Percentiles rank a stretch among this genome's conserved stretches.
These are phyloP conservation scores for Venturia canescens DNA, from an alignment of 1,140 invertebrate genomes.

Conservation along the genomic window DNA sequence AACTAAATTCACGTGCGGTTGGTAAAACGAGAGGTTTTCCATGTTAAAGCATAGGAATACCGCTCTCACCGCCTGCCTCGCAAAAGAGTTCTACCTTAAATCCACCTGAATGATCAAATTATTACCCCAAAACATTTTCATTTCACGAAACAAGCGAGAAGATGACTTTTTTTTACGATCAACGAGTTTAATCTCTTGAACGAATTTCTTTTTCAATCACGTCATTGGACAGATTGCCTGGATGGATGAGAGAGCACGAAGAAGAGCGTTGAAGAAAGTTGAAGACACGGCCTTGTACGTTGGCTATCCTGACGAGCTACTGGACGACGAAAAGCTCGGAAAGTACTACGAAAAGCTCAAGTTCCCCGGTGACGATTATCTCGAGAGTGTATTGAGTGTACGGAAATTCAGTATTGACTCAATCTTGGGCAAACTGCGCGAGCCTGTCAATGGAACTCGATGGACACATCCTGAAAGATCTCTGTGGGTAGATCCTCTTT, in stretches of 20 bases:
- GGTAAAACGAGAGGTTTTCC: no score
- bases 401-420: constrained; percentile 87
- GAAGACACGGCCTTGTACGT: constrained; percentile 87
- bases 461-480: constrained; percentile 88
- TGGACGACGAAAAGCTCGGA: constrained; percentile 85
- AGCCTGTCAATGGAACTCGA: constrained; percentile 89
- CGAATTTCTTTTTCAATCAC: no score
- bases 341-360: constrained; percentile 87
- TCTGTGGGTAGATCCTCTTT: constrained; percentile 90
- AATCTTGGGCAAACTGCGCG: constrained; percentile 85
- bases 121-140: no score
- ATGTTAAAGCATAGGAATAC: no score
- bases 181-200: no score
- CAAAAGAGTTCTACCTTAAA: no score
- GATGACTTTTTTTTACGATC: no score
- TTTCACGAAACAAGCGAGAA: no score
- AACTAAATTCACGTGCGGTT: no score
- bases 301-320: constrained; percentile 89
- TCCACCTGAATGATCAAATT: no score
- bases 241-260: constrained; percentile 91
- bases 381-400: constrained; percentile 86
- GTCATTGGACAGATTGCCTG: constrained; percentile 89
- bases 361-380: constrained; percentile 82
- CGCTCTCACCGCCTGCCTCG: no score
- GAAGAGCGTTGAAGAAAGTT: constrained; percentile 85